Base-by-base conservation (phyloP, 2,888 invertebrate species). In the Minunthozetes semirufus region DNA sequence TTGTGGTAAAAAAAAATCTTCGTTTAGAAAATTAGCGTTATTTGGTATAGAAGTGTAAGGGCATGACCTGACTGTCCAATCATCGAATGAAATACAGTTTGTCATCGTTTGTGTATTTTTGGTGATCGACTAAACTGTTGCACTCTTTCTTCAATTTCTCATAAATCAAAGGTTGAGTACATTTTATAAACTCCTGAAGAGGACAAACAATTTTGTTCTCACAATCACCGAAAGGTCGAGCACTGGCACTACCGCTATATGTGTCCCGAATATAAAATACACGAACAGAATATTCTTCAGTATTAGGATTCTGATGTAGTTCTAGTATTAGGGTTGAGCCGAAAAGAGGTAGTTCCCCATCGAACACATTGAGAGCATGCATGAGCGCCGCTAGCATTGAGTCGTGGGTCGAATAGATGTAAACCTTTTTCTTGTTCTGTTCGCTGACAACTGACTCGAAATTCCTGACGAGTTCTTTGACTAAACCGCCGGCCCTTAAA, bases 381-480 rank as follows among this genome's bases (percentile, higher is more conserved):
- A 76, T 29, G 5, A 76, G 38, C n/a, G 72, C 29, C 0, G 66
- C 76, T 25, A 76, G 19, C 50, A 73, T 68, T 25, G 68, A 50
- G 71, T 76, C 76, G 27, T 76, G 76, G 2, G 76, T 76, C 8
- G 76, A 73, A 71, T 76, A 76, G 1, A 73, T 29, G 25, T 68
- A 66, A 0, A 76, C 0, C 46, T 73, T 73, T 17, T 38, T 27
- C 17, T 66, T 22, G 22, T 68, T 59, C n/a, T n/a, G 17, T 38
- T 56, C 38, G n/a, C 46, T 29, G 13, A 74, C 9, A 0, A 48
- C 42, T 17, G 19, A 68, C 13, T 48, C 22, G n/a, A 68, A 72
- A 50, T 53, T 73, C 29, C n/a, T 48, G 8, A 33, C 50, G n/a
- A 68, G 19, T 29, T 73, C 73, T 25, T 63, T 56, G 22, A 66